phyloP scores from a whole-genome alignment of 64 coral and sea anemone species.

The Pachyseris speciosa region DNA sequence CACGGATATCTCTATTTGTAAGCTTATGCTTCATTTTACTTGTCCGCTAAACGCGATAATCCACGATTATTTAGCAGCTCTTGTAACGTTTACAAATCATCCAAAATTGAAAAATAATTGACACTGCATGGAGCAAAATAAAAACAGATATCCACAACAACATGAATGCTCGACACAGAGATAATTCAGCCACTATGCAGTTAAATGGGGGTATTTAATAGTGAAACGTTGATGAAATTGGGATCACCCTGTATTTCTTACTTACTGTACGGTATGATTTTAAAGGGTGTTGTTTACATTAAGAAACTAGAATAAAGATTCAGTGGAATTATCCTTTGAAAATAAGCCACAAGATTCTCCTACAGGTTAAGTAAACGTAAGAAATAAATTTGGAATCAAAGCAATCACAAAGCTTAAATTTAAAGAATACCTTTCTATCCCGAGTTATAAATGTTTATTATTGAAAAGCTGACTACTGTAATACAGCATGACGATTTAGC shows the following conservation, averaged over 20 bases:
- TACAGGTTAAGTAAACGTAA: no score
- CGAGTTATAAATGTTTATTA: slow-evolving; percentile 12
- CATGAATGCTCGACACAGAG: not conserved
- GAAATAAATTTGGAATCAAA: not conserved
- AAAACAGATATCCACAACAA: slow-evolving; percentile 1
- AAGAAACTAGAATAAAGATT: not conserved
- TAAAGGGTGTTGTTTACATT: not conserved
- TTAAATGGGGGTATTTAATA: not conserved
- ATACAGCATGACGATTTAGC: not conserved
- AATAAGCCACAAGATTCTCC: not conserved
- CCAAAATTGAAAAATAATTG: slow-evolving; percentile 33
- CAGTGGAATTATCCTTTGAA: not conserved
- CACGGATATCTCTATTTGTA: not conserved
- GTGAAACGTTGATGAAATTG: not conserved
- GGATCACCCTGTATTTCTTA: no score
- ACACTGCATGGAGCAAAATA: slow-evolving; percentile 16
- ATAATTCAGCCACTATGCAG: not conserved
- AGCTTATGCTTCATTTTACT: not conserved
- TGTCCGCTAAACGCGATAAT: not conserved
- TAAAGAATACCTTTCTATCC: not conserved
- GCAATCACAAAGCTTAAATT: not conserved
- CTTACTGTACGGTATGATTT: not conserved
- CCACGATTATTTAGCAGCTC: not conserved
- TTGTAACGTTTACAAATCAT: slow-evolving; percentile 41
- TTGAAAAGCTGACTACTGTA: not conserved